phyloP scores from a whole-genome alignment of 1,140 invertebrate genomes.

The Pseudomyrmex sp. region DNA sequence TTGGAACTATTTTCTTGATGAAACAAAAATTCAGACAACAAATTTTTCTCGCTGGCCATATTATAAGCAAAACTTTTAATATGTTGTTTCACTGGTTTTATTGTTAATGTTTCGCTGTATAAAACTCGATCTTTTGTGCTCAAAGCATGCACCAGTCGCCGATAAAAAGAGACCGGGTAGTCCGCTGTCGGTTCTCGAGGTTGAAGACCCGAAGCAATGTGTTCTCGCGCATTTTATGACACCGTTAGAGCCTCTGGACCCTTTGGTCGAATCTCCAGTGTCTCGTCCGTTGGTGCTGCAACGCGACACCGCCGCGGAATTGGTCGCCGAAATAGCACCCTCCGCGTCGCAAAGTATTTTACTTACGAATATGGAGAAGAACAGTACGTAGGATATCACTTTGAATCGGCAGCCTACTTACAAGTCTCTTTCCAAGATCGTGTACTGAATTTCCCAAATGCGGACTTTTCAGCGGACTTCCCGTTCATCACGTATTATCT shows the following conservation, averaged over 20 bases:
- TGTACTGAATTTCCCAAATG: conserved; percentile 37
- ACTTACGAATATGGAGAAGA: conserved; percentile 94
- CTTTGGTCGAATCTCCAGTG: conserved; percentile 92
- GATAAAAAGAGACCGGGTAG: conserved; percentile 87
- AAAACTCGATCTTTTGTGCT: conserved; percentile 46
- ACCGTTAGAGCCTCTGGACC: conserved; percentile 92
- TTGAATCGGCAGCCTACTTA: background rate
- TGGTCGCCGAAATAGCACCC: conserved; percentile 91
- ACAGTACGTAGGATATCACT: conserved; percentile 85
- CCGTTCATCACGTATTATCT: conserved; percentile 96
- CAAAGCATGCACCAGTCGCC: conserved; percentile 83
- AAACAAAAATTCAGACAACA: too few relatives aligned
- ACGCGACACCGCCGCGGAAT: conserved; percentile 90
- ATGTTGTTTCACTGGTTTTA: too few relatives aligned
- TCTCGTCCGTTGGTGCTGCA: conserved; percentile 91
- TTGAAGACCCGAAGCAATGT: conserved; percentile 94
- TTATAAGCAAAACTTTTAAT: too few relatives aligned
- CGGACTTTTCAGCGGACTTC: conserved; percentile 90
- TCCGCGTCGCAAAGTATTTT: conserved; percentile 91
- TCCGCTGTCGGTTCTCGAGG: conserved; percentile 91
- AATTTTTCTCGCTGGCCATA: too few relatives aligned
- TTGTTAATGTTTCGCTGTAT: background rate
- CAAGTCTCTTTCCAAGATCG: conserved; percentile 9
- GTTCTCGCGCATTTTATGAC: conserved; percentile 95
- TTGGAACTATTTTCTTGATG: too few relatives aligned